A percentile compares a stretch with the other conserved stretches of the same genome.
Evolutionary conservation across 1,140 invertebrate genomes (phyloP).

Genomic region (Anagrus nilaparvatae): DNA sequence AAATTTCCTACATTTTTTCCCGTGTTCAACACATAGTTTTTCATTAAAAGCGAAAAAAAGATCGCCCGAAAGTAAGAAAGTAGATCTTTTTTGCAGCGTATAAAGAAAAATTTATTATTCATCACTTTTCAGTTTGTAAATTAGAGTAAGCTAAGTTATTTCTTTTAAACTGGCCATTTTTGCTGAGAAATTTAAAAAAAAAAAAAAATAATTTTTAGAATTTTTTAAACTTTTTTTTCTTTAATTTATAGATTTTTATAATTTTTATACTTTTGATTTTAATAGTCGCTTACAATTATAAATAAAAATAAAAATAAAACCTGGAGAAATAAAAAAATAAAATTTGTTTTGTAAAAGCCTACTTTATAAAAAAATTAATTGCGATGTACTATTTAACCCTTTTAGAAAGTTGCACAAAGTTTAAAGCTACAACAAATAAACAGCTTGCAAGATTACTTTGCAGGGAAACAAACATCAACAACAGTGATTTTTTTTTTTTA

Average conservation of each 20-base stretch:
- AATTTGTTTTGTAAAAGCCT: constrained; percentile 24
- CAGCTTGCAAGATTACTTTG: constrained; percentile 25
- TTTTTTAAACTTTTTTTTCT: background rate
- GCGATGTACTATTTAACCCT: too few relatives aligned
- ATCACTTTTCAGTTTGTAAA: too few relatives aligned
- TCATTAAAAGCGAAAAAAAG: too few relatives aligned
- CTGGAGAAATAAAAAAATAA: background rate
- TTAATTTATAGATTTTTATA: background rate
- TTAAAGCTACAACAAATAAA: constrained; percentile 26
- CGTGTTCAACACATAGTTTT: too few relatives aligned
- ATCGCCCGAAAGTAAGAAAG: too few relatives aligned
- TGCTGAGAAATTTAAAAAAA: too few relatives aligned
- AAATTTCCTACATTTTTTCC: too few relatives aligned
- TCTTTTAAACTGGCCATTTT: too few relatives aligned
- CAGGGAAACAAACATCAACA: constrained; percentile 35
- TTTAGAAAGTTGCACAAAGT: constrained; percentile 24
- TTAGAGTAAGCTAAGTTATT: too few relatives aligned
- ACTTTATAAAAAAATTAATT: constrained; percentile 20
- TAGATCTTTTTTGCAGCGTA: too few relatives aligned
- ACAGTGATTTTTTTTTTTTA: constrained; percentile 33
- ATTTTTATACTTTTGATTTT: constrained; percentile 1
- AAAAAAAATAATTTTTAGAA: too few relatives aligned
- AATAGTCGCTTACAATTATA: background rate
- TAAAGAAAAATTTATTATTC: too few relatives aligned
- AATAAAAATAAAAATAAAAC: background rate